Base-by-base conservation (phyloP, 2,888 invertebrate genomes). In the Leucoptera coffeella region DNA sequence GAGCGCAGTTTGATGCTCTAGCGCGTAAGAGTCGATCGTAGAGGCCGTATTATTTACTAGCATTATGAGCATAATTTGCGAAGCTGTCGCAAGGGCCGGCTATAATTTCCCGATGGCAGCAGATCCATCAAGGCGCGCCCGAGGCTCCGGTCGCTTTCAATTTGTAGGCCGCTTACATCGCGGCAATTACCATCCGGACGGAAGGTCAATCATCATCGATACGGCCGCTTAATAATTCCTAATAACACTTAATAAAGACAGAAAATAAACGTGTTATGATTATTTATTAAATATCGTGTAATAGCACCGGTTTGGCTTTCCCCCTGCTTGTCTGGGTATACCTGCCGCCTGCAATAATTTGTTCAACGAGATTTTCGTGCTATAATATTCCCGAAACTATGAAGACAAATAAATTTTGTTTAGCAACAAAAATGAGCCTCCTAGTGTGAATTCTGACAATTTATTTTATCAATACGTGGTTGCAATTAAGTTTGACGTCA, bases 51-150 rank as follows among this genome's bases (percentile, higher is more conserved):
- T 65, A 65, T 67, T 64, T 60, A 61, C 65, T 62, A 62, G 67
- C 56, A 65, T 67, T 67, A 65, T 64, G 60, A 57, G 65, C 61
- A 67, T 64, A 65, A 64, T 67, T 69, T 62, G 65, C 67, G 61
- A 56, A 62, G 65, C 64, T 67, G 67, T 69, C 67, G 64, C 65
- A 61, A 62, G 57, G 51, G 54, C 54, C 49, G 42, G 52, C 59
- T 65, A 62, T 65, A 69, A 69, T 67, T 67, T 64, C 46, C 47
- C 54, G 53, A 64, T 65, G 67, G 67, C 64, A 57, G 64, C 51
- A 59, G 53, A 69, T 69, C 67, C 67, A 67, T 69, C 67, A 67
- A 64, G 64, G 59, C 51, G 25, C 45, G 64, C 65, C 67, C 45
- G 45, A 39, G 67, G 67, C 62, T 38, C 42, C 62, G 62, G 62